Evolutionary conservation across 2,113 vertebrate species (phyloP).

Genomic region (Smithornis capensis): DNA sequence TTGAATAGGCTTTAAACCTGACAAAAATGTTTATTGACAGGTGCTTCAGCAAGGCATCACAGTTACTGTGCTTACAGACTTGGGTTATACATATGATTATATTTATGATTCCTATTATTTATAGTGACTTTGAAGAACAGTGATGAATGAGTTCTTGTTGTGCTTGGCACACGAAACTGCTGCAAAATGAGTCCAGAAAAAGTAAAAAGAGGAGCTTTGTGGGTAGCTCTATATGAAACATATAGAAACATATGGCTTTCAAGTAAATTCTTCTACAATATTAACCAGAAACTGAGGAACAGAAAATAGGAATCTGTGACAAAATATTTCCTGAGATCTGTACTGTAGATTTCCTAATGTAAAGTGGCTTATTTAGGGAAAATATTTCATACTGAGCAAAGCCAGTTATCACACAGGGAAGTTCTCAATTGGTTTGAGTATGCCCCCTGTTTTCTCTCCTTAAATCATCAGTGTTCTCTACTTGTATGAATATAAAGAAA

Average conservation of each 20-base stretch:
- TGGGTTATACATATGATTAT: not conserved
- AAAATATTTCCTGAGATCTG: not conserved
- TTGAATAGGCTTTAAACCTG: slow-evolving; percentile 1
- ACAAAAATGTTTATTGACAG: not conserved
- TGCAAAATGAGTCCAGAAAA: not conserved
- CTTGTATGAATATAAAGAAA: not conserved
- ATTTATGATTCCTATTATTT: slow-evolving; percentile 1
- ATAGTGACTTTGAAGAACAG: not conserved
- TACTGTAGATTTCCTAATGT: not conserved
- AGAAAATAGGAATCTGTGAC: not conserved
- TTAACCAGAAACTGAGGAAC: not conserved
- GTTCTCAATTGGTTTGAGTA: not conserved
- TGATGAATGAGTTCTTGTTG: not conserved
- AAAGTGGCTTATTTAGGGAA: not conserved
- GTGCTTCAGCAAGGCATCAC: not conserved
- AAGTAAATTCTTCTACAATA: not conserved
- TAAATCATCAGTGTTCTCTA: not conserved
- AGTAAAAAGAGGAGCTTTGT: not conserved
- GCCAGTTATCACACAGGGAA: not conserved
- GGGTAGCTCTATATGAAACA: not conserved
- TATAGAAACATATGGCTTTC: not conserved
- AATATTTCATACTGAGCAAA: not conserved
- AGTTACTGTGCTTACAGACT: not conserved
- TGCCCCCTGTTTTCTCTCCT: not conserved
- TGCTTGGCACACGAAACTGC: not conserved